Evolutionary conservation across 2,113 vertebrate species (phyloP), one percentile per base, ranked within the genome.

Genomic region (Collichthys lucidus): DNA sequence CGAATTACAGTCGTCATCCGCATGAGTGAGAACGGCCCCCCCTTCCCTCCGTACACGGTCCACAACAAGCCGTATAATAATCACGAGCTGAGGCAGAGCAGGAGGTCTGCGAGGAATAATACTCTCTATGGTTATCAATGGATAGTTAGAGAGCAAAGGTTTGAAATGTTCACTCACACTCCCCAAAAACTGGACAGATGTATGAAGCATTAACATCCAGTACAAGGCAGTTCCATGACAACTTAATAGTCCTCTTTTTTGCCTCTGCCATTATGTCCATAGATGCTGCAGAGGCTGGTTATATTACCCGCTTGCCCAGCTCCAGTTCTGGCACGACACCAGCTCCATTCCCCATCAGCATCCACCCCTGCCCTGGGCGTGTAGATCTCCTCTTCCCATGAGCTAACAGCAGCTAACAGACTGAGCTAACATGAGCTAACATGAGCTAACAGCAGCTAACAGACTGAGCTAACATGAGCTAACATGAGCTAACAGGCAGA

Each of bases 1-100:
- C n/a, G 55, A 90, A 89, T 92, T 90, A 89, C 72, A 60, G 78
- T 88, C 84, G 61, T 92, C 89, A 85, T 44, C 46, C 80, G 55
- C 88, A 77, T 84, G 86, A 91, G 79, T 74, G 86, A 82, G 77
- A 74, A 75, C 4, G 55, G 49, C 74, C 29, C 29, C 29, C 29
- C 29, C 29, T 80, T 66, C 70, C n/a, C 59, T 65, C 1, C 12
- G 63, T 20, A 71, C 7, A 31, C 60, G 4, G 40, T 50, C 0
- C 67, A 64, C 55, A 72, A 44, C 49, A 8, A 19, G 56, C 65
- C 7, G 67, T 20, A 0, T 3, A 20, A 47, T 20, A 22, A 12
- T 53, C 35, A 71, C 1, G 2, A 60, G 61, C 56, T 20, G 47
- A 57, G 62, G 40, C 29, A 5, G 47, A 63, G 61, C 53, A 56